Conservation (phyloP, 1,140 invertebrate genomes). For the Aphidius gifuensis region DNA sequence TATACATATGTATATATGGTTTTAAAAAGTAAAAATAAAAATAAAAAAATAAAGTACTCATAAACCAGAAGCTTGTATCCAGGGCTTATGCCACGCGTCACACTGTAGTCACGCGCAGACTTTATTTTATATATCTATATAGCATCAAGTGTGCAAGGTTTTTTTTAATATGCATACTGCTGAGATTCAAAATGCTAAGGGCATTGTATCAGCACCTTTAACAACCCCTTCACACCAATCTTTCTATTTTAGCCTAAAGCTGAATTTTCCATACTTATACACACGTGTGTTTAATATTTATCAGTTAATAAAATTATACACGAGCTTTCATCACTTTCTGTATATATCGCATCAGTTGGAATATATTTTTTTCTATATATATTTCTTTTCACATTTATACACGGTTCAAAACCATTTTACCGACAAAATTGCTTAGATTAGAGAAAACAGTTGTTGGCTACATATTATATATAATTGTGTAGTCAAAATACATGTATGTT, state of each 20-base stretch:
- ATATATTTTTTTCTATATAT: no score
- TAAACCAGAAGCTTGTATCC: conserved; percentile 23
- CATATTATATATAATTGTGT: background rate
- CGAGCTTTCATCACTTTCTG: no score
- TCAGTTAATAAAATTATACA: no score
- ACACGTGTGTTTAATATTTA: no score
- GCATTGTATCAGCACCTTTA: background rate
- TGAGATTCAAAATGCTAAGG: conserved; percentile 11
- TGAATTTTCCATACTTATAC: no score
- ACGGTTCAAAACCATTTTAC: conserved; percentile 33
- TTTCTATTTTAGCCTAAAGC: no score
- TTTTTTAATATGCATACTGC: conserved; percentile 12
- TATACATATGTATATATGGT: no score
- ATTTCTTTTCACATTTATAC: background rate
- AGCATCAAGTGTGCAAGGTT: background rate
- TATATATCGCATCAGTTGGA: background rate
- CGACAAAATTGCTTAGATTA: conserved; percentile 49
- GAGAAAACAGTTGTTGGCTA: conserved; percentile 29
- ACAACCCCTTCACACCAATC: no score
- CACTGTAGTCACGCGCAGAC: conserved; percentile 23
- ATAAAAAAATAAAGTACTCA: conserved; percentile 8
- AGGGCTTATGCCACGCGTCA: conserved; percentile 21
- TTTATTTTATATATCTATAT: conserved; percentile 16
- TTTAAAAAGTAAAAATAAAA: background rate
- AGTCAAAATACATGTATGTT: conserved; percentile 18